Evolutionary conservation across 1,140 invertebrate species (phyloP).

Genomic region (Heterodera schachtii): DNA sequence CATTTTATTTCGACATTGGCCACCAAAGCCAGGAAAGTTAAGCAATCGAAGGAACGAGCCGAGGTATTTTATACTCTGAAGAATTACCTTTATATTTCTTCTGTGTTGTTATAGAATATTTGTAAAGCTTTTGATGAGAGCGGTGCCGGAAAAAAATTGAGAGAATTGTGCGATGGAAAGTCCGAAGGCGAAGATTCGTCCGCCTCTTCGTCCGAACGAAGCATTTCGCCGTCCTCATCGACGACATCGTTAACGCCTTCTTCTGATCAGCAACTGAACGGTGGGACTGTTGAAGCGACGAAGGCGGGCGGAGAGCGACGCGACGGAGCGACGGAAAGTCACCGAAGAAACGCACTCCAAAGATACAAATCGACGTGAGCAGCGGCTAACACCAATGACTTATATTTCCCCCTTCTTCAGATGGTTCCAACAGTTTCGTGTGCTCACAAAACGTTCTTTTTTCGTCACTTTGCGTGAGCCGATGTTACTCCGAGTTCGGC

Average conservation of each 20-base stretch:
- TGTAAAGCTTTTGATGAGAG: conserved; percentile 54
- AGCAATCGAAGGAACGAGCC: conserved; percentile 68
- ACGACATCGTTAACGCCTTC: conserved; percentile 4
- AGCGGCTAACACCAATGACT: not conserved
- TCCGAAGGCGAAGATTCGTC: conserved; percentile 8
- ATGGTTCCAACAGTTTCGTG: conserved; percentile 84
- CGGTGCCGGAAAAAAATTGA: conserved; percentile 31
- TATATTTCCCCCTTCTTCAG: conserved; percentile 51
- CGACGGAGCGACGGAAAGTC: not conserved
- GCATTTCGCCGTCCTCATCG: not conserved
- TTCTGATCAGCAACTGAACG: conserved; percentile 11
- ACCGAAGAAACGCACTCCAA: conserved; percentile 10
- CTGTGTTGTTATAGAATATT: conserved; percentile 70
- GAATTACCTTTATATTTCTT: not conserved
- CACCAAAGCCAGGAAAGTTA: conserved; percentile 80
- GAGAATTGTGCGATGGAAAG: conserved; percentile 2
- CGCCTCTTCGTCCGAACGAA: not conserved
- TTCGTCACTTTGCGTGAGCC: conserved; percentile 84
- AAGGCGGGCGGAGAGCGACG: not conserved
- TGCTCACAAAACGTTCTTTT: conserved; percentile 85
- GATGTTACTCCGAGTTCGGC: conserved; percentile 81
- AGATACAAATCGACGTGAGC: conserved; percentile 27
- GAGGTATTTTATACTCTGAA: conserved; percentile 40
- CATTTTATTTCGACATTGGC: conserved; percentile 89
- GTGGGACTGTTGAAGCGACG: not conserved